Evolutionary conservation across 2,797 vertebrate genomes (phyloP).

Genomic region (Sylvia borin): DNA sequence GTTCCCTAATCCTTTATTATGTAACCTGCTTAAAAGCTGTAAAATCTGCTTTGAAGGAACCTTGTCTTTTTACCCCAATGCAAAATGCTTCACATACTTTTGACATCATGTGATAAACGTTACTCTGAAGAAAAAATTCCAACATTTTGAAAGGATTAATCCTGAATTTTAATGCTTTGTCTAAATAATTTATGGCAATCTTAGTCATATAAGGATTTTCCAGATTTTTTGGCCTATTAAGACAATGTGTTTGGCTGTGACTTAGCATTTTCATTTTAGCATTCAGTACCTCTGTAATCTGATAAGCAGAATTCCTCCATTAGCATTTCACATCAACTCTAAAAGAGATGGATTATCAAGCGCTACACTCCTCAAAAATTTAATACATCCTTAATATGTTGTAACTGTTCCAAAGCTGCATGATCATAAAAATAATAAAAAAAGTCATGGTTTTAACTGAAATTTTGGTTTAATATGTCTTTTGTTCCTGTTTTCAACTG

Average conservation of each 20-base stretch:
- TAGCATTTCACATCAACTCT: neutral
- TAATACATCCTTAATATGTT: neutral
- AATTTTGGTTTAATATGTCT: neutral
- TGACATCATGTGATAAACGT: slow-evolving; percentile 13
- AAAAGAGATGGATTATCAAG: neutral
- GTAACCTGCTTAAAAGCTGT: slow-evolving; percentile 61
- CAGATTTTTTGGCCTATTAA: neutral
- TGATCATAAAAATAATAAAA: neutral
- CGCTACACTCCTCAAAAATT: neutral
- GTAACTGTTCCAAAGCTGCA: neutral
- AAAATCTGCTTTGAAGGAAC: slow-evolving; percentile 63
- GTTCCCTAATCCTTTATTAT: slow-evolving; percentile 62
- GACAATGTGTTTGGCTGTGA: neutral
- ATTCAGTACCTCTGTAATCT: neutral
- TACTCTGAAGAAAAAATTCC: slow-evolving; percentile 7
- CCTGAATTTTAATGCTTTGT: neutral
- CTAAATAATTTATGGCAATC: neutral
- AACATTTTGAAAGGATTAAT: slow-evolving; percentile 13
- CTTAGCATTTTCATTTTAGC: neutral
- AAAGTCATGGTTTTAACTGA: neutral
- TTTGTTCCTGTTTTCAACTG: neutral
- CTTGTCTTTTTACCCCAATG: slow-evolving; percentile 36
- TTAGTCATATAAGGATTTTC: neutral
- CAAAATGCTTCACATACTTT: slow-evolving; percentile 50
- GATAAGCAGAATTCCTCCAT: neutral